Evolutionary conservation across 2,888 invertebrate genomes (phyloP).

Genomic region (Agrilus biguttatus): DNA sequence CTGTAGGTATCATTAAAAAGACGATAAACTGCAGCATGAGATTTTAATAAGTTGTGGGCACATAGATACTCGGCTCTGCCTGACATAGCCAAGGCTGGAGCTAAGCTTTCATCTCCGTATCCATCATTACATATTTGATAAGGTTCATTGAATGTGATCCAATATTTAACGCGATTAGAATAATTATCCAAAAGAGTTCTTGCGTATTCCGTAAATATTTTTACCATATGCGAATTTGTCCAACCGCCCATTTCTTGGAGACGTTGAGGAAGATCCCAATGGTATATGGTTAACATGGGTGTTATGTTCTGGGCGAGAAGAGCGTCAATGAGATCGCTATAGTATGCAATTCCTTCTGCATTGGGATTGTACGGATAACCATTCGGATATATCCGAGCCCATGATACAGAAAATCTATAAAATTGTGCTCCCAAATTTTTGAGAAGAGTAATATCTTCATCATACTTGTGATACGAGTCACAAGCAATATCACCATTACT

Average conservation of each 20-base stretch:
- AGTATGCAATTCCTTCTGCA: conserved; percentile 54
- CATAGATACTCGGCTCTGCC: conserved; percentile 43
- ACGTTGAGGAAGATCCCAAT: conserved; percentile 21
- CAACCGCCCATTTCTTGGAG: conserved; percentile 44
- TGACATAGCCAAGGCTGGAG: conserved; percentile 31
- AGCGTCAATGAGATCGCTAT: conserved; percentile 56
- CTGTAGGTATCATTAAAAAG: conserved; percentile 18
- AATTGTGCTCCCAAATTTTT: conserved; percentile 38
- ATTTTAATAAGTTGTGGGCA: conserved; percentile 30
- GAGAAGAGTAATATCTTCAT: conserved; percentile 44
- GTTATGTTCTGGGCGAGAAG: conserved; percentile 42
- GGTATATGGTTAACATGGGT: conserved; percentile 30
- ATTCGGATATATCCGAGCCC: conserved; percentile 50
- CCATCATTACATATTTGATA: conserved; percentile 16
- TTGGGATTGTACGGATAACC: conserved; percentile 52
- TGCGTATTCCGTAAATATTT: conserved; percentile 39
- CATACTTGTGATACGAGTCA: conserved; percentile 50
- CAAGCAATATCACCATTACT: conserved; percentile 44
- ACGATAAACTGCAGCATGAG: conserved; percentile 33
- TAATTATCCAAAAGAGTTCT: conserved; percentile 23
- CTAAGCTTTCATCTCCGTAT: conserved; percentile 23
- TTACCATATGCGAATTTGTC: conserved; percentile 40
- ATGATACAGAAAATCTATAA: conserved; percentile 47
- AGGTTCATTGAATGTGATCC: conserved; percentile 39
- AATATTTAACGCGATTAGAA: conserved; percentile 22